These are phyloP conservation scores for Cerastoderma edule DNA, from an alignment of 2,888 invertebrate species.

Conservation along the genomic window DNA sequence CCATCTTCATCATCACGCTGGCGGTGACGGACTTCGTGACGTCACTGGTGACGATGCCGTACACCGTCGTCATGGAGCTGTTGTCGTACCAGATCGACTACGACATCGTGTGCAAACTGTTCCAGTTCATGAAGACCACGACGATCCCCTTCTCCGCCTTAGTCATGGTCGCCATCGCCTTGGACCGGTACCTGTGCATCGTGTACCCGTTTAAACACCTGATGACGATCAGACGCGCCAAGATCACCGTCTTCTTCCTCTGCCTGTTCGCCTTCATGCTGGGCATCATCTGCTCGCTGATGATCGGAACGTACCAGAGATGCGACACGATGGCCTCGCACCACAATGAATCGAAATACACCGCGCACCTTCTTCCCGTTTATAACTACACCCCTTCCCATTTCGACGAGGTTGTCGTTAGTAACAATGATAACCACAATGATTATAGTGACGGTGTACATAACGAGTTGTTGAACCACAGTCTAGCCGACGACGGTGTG, in stretches of 20 bases:
- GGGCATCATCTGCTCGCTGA: constrained; percentile 61
- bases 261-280: constrained; percentile 56
- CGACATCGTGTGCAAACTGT: constrained; percentile 76
- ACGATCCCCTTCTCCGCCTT: constrained; percentile 80
- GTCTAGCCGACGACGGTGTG: background rate
- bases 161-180: constrained; percentile 77
- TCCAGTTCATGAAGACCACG: constrained; percentile 78
- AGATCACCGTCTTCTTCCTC: constrained; percentile 56
- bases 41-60: constrained; percentile 79
- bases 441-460: background rate
- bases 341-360: background rate
- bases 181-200: constrained; percentile 79
- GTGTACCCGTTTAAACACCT: constrained; percentile 79
- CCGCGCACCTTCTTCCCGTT: too few species aligned
- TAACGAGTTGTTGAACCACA: background rate
- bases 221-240: constrained; percentile 76
- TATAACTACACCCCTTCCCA: constrained; percentile 12
- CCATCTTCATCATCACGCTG: constrained; percentile 80
- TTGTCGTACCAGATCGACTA: constrained; percentile 67
- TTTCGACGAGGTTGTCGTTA: constrained; percentile 1
- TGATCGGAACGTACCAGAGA: constrained; percentile 53
- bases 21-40: constrained; percentile 80
- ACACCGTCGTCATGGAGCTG: constrained; percentile 78
- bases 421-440: background rate
- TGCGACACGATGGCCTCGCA: background rate